Percentiles rank a stretch among this genome's conserved stretches.
Evolutionary conservation across 2,113 vertebrate species (phyloP).

Genomic region (Myrmecobius fasciatus): DNA sequence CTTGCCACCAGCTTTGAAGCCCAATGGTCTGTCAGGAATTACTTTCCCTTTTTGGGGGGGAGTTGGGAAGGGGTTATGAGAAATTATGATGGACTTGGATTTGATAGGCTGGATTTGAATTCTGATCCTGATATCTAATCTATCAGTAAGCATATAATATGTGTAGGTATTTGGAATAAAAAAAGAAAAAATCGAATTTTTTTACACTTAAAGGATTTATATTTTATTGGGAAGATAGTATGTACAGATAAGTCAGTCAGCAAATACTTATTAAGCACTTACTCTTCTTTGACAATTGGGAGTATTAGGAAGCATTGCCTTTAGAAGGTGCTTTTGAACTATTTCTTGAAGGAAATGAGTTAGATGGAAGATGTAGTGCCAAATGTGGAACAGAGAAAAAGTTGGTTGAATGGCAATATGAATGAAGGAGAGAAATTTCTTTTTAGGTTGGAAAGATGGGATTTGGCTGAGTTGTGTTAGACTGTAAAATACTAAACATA

Average conservation of each 20-base stretch:
- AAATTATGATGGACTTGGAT: not conserved
- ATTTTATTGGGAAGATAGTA: not conserved
- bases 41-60: not conserved
- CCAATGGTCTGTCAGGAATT: not conserved
- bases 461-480: not conserved
- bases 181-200: not conserved
- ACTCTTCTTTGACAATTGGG: not conserved
- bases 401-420: not conserved
- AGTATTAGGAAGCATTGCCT: not conserved
- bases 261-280: not conserved
- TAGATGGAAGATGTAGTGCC: not conserved
- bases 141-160: not conserved
- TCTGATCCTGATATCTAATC: not conserved
- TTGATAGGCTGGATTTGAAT: not conserved
- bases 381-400: not conserved
- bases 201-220: no score
- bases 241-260: not conserved
- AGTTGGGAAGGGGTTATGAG: not conserved
- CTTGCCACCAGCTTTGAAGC: not conserved
- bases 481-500: not conserved
- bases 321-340: not conserved
- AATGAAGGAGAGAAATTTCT: not conserved
- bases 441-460: not conserved
- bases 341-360: not conserved
- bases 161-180: not conserved